These are phyloP conservation scores for Megaustenia siamemsis DNA, from an alignment of 2,888 invertebrate species.

Conservation along the genomic window DNA sequence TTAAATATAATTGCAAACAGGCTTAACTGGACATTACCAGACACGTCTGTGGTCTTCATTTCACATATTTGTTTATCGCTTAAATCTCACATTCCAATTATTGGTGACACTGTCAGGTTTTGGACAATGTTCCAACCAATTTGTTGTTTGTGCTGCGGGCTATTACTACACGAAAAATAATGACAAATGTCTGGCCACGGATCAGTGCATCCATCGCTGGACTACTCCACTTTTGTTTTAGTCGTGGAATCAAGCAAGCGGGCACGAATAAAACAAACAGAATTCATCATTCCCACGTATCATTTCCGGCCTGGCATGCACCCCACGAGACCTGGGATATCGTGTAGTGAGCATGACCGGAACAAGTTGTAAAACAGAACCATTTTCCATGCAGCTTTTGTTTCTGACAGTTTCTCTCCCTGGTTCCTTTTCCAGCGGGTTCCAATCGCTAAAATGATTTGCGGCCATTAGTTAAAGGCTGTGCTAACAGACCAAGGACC, in stretches of 20 bases:
- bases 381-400: conserved; percentile 48
- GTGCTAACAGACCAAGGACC: conserved; percentile 46
- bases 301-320: conserved; percentile 27
- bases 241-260: conserved; percentile 30
- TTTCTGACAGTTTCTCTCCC: conserved; percentile 32
- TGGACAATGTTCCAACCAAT: neutral
- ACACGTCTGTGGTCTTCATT: neutral
- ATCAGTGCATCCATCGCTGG: neutral
- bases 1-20: too few relatives aligned
- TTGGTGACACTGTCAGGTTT: neutral
- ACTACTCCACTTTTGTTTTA: conserved; percentile 10
- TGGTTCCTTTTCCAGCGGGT: conserved; percentile 34
- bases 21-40: too few relatives aligned
- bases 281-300: conserved; percentile 35
- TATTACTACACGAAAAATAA: conserved; percentile 4
- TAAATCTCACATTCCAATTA: neutral
- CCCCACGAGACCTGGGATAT: conserved; percentile 13
- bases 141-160: neutral
- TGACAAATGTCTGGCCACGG: conserved; percentile 11
- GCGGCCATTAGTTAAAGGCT: conserved; percentile 53
- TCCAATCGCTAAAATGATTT: conserved; percentile 53
- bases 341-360: conserved; percentile 46
- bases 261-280: conserved; percentile 14
- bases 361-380: conserved; percentile 48
- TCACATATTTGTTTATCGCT: neutral